phyloP scores from a whole-genome alignment of 2,888 invertebrate genomes.

The Ypsolopha sequella region DNA sequence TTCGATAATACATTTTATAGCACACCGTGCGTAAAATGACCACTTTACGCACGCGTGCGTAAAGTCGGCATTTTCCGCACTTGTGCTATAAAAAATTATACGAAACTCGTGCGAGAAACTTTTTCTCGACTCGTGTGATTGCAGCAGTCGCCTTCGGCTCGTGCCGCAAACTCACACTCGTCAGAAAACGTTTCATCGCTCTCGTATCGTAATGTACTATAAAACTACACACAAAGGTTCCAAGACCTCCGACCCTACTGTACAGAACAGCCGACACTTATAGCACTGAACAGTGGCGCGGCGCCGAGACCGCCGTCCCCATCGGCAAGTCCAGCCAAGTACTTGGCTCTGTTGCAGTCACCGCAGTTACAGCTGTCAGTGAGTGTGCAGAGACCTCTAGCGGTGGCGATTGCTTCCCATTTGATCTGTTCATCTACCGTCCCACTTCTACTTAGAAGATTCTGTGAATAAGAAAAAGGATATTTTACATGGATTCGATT shows the following conservation, averaged over 20 bases:
- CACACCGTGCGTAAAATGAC: too few species aligned
- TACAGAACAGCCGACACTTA: slow-evolving; percentile 42
- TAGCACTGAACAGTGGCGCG: slow-evolving; percentile 44
- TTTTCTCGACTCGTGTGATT: neutral
- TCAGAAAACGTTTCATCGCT: neutral
- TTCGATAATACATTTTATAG: too few species aligned
- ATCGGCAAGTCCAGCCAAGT: slow-evolving; percentile 37
- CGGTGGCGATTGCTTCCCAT: slow-evolving; percentile 60
- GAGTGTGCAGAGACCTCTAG: slow-evolving; percentile 51
- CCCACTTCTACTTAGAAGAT: slow-evolving; percentile 43
- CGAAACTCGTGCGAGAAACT: too few species aligned
- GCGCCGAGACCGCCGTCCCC: slow-evolving; percentile 52
- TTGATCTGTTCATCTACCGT: slow-evolving; percentile 52
- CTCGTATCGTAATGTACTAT: neutral
- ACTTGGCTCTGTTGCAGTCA: slow-evolving; percentile 41
- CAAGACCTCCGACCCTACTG: slow-evolving; percentile 21
- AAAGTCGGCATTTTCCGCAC: too few species aligned
- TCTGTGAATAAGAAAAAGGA: slow-evolving; percentile 21
- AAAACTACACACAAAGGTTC: too few species aligned
- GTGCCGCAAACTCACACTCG: too few species aligned
- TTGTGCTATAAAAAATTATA: too few species aligned
- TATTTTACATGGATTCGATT: too few species aligned
- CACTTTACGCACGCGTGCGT: too few species aligned
- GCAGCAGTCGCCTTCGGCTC: too few species aligned
- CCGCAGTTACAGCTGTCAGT: slow-evolving; percentile 48